phyloP scores from a whole-genome alignment of 2,888 invertebrate genomes.

The Parnassius orleans region DNA sequence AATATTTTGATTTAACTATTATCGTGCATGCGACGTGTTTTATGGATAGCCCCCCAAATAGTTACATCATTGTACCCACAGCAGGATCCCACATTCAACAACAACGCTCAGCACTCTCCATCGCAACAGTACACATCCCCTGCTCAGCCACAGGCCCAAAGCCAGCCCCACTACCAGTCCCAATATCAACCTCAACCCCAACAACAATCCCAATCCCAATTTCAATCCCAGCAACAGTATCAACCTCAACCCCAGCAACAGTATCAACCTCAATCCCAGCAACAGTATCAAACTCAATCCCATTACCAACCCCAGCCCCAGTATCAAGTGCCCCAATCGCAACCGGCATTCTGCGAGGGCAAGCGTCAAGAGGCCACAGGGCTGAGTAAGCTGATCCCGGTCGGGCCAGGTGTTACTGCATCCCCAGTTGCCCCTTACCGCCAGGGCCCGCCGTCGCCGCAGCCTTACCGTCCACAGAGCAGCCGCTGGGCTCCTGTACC shows the following conservation, averaged over 20 bases:
- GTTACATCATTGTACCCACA: slow-evolving; percentile 44
- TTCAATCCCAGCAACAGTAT: slow-evolving; percentile 29
- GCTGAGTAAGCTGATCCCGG: slow-evolving; percentile 73
- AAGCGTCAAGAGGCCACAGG: slow-evolving; percentile 65
- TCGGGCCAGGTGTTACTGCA: slow-evolving; percentile 61
- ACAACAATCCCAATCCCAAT: slow-evolving; percentile 28
- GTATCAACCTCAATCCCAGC: slow-evolving; percentile 28
- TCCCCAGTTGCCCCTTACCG: slow-evolving; percentile 51
- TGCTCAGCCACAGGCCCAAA: slow-evolving; percentile 21
- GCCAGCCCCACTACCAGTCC: slow-evolving; percentile 28
- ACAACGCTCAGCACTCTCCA: slow-evolving; percentile 73
- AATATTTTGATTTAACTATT: not conserved
- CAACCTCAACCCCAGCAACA: slow-evolving; percentile 34
- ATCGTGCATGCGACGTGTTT: not conserved
- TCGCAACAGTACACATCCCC: slow-evolving; percentile 39
- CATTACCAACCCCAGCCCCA: slow-evolving; percentile 38
- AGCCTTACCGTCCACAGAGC: slow-evolving; percentile 64
- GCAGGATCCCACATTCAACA: slow-evolving; percentile 73
- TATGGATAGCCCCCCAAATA: slow-evolving; percentile 31
- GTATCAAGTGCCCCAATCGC: slow-evolving; percentile 42
- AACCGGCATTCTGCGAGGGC: slow-evolving; percentile 60
- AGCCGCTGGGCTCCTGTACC: slow-evolving; percentile 76
- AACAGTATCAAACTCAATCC: slow-evolving; percentile 29
- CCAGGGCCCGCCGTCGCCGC: slow-evolving; percentile 63
- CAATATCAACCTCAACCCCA: slow-evolving; percentile 22